phyloP scores from a whole-genome alignment of 2,888 invertebrate genomes.

The Drosophila nr. medialis region DNA sequence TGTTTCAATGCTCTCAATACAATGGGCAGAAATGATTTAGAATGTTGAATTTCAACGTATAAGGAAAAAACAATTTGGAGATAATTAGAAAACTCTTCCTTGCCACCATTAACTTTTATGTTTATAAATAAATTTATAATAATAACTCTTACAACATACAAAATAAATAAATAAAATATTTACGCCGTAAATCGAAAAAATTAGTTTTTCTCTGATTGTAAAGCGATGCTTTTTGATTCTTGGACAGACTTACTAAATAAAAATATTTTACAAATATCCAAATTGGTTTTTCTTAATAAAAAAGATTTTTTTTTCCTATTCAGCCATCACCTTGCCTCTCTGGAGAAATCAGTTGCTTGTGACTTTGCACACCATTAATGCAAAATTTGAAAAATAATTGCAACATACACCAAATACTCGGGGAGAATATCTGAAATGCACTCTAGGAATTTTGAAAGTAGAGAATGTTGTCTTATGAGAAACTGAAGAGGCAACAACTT shows the following conservation, averaged over 20 bases:
- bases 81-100: not conserved
- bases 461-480: too few relatives aligned
- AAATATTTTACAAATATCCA: not conserved
- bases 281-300: not conserved
- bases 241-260: not conserved
- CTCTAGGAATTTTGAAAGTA: not conserved
- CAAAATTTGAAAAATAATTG: too few relatives aligned
- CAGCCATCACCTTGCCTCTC: too few relatives aligned
- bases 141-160: not conserved
- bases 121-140: not conserved
- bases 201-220: not conserved
- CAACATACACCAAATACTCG: too few relatives aligned
- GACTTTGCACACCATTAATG: too few relatives aligned
- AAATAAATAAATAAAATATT: not conserved
- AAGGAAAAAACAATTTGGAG: not conserved
- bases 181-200: not conserved
- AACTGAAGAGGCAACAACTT: not conserved
- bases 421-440: not conserved
- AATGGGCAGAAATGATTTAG: not conserved
- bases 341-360: too few relatives aligned
- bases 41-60: not conserved
- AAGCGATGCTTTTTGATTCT: not conserved
- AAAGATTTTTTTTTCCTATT: too few relatives aligned
- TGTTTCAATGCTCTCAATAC: not conserved
- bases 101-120: not conserved